Evolutionary conservation across 2,113 vertebrate species (phyloP).

Genomic region (Cyanocitta stelleri): DNA sequence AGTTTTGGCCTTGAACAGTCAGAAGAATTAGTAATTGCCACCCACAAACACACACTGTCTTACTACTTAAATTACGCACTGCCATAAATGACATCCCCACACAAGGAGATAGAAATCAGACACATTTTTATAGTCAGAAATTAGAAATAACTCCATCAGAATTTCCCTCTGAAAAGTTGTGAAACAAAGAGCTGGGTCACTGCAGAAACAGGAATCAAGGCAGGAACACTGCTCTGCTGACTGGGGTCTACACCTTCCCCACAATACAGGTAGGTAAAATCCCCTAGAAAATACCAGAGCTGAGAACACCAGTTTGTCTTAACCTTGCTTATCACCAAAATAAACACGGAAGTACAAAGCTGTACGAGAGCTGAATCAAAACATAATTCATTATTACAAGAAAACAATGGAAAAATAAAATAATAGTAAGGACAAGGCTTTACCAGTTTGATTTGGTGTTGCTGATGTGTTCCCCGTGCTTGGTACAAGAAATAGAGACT

Average conservation of each 20-base stretch:
- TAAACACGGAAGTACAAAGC: neutral
- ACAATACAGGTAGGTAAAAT: neutral
- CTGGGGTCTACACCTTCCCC: neutral
- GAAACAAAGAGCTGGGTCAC: neutral
- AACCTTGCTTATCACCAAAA: neutral
- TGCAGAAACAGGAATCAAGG: neutral
- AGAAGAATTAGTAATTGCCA: neutral
- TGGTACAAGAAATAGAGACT: slow-evolving; percentile 93
- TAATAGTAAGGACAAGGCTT: neutral
- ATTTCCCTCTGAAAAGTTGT: neutral
- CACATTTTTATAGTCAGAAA: neutral
- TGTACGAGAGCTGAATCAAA: neutral
- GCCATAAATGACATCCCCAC: fast-evolving
- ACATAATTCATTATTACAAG: neutral
- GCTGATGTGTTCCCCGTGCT: slow-evolving; percentile 77
- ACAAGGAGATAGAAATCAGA: neutral
- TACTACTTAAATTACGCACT: neutral
- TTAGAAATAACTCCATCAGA: neutral
- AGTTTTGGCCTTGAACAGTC: neutral
- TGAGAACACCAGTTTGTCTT: neutral
- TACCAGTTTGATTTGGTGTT: slow-evolving; percentile 81
- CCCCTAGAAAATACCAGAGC: neutral
- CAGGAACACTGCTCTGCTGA: neutral
- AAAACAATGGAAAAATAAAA: neutral
- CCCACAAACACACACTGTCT: neutral